Evolutionary conservation across 1,140 invertebrate species (phyloP).

Genomic region (Heliconius nattereri): DNA sequence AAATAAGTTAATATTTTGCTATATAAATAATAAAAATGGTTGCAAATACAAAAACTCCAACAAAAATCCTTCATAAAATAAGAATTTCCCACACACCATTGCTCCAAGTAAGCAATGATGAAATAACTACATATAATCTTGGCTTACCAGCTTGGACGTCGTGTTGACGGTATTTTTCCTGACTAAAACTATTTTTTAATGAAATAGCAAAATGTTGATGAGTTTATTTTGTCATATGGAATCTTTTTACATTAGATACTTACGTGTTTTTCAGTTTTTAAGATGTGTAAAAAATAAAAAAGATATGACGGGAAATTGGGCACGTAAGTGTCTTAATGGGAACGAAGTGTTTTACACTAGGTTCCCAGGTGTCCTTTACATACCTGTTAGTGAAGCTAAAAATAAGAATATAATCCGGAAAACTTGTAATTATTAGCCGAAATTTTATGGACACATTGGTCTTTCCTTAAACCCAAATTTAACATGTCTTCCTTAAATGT

Average conservation of each 20-base stretch:
- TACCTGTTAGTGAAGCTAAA: no score
- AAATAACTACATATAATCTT: background rate
- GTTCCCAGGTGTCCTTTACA: no score
- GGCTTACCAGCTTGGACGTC: conserved; percentile 10
- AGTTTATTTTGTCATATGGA: background rate
- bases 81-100: background rate
- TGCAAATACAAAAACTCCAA: background rate
- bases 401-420: no score
- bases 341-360: no score
- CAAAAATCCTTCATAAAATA: background rate
- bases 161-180: conserved; percentile 22
- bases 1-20: background rate
- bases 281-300: no score
- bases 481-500: background rate
- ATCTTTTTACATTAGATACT: background rate
- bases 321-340: no score
- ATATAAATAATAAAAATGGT: background rate
- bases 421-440: background rate
- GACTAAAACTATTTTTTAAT: conserved; percentile 20
- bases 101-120: background rate
- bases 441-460: background rate
- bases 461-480: background rate
- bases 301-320: no score
- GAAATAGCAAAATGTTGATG: background rate
- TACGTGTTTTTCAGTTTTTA: background rate